Evolutionary conservation across 1,140 invertebrate genomes (phyloP), one percentile per base, ranked within the genome.

Genomic region (Ylistrum balloti): DNA sequence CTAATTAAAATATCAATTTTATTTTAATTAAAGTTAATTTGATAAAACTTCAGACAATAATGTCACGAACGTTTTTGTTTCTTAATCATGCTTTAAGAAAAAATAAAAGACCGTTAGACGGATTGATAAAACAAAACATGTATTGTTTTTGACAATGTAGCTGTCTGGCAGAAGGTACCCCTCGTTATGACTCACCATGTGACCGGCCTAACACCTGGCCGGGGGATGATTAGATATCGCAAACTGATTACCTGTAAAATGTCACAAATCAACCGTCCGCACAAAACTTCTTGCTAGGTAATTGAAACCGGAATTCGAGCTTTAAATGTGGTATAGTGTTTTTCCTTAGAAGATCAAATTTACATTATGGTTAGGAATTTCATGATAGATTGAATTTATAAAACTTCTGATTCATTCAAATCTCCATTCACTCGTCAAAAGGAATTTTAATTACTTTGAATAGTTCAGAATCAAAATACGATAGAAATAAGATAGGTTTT

Each of bases 321-420:
- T 74, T 74, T 74, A 74, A 74, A 74, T 74, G n/a, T 74, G 22
- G 56, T 74, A 74, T 74, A 28, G 28, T 7, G 56, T 74, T 74
- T 74, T 74, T 74, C 56, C 56, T 74, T 28, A 28, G 56, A 74
- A n/a, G 9, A 74, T 74, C 56, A 74, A n/a, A n/a, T 74, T n/a
- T 3, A 74, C 56, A 28, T 74, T 28, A 74, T 74, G n/a, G 56
- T 28, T n/a, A 74, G 56, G 56, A 28, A 74, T 74, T 74, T 74
- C 56, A 74, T 74, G 56, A 74, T 74, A 74, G 56, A 74, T 74
- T 74, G n/a, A 74, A 74, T 74, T 74, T 74, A 74, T 74, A 74
- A 74, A 74, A 74, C 56, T 74, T 74, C 56, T 74, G 56, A 74
- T 74, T 74, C 56, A 74, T 28, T 28, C 56, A 28, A 74, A 74